Conservation (phyloP, 2,113 vertebrate species). For the Saccopteryx bilineata region DNA sequence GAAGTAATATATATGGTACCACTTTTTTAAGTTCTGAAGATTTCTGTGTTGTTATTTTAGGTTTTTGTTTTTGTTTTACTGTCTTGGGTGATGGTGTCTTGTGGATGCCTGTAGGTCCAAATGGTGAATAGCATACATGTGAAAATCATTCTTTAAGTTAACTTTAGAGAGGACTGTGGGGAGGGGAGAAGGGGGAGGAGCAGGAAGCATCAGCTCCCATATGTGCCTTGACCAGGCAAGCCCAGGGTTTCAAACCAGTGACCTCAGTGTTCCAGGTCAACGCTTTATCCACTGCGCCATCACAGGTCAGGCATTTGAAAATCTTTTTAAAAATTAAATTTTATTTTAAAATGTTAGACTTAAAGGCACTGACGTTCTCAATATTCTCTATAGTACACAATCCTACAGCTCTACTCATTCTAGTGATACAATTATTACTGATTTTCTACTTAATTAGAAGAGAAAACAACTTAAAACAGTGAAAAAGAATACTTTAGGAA, state of each 20-base stretch:
- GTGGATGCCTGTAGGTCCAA: neutral
- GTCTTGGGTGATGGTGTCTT: neutral
- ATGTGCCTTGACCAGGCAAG: too few relatives aligned
- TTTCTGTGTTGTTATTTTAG: neutral
- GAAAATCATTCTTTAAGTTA: too few relatives aligned
- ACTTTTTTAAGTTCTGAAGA: neutral
- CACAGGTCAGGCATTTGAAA: neutral
- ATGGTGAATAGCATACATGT: neutral
- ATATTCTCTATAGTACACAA: neutral
- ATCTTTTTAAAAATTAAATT: neutral
- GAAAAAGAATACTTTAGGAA: neutral
- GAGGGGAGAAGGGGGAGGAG: too few relatives aligned
- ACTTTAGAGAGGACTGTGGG: too few relatives aligned
- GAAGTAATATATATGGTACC: neutral
- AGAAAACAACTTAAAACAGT: neutral
- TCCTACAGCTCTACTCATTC: neutral
- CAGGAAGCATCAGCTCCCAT: too few relatives aligned
- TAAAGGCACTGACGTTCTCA: neutral
- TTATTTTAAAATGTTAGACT: neutral
- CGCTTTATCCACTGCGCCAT: too few relatives aligned
- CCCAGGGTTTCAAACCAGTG: too few relatives aligned
- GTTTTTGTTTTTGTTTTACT: neutral
- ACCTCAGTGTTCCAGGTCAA: too few relatives aligned
- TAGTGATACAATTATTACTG: neutral
- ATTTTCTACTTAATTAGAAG: slow-evolving; percentile 33